Conservation (phyloP, 2,888 invertebrate species). For the Hartigia nigra region DNA sequence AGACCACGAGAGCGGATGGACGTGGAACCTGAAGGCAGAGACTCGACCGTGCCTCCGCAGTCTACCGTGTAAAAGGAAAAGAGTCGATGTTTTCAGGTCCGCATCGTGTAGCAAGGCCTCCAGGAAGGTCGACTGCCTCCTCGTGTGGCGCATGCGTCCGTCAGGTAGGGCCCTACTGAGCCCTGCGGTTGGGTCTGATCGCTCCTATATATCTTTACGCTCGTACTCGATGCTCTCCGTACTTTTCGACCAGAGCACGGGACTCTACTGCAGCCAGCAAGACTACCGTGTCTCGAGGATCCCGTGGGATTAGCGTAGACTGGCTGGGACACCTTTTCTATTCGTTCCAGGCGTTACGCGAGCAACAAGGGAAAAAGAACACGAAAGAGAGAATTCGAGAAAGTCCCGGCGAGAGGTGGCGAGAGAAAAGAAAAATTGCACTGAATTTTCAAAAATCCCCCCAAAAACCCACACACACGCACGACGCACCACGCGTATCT, state of each 20-base stretch:
- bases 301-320: not conserved
- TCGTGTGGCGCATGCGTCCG: slow-evolving; percentile 32
- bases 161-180: slow-evolving; percentile 8
- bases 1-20: not conserved
- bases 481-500: not conserved
- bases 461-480: not conserved
- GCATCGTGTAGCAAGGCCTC: slow-evolving; percentile 55
- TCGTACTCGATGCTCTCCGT: not conserved
- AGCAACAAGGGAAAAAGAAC: slow-evolving; percentile 20
- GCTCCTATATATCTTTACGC: not conserved
- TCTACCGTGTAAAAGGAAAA: slow-evolving; percentile 3
- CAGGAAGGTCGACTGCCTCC: slow-evolving; percentile 57
- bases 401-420: slow-evolving; percentile 2
- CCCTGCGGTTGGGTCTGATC: not conserved
- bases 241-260: not conserved
- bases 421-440: slow-evolving; percentile 7
- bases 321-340: not conserved
- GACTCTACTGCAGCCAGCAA: not conserved
- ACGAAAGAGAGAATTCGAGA: slow-evolving; percentile 22
- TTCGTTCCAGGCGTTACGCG: not conserved
- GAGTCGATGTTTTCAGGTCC: slow-evolving; percentile 53
- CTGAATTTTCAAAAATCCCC: not conserved
- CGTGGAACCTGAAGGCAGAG: not conserved
- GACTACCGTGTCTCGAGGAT: not conserved
- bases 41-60: not conserved